Evolutionary conservation across 2,888 invertebrate genomes (phyloP).

Genomic region (Eilema depressum): DNA sequence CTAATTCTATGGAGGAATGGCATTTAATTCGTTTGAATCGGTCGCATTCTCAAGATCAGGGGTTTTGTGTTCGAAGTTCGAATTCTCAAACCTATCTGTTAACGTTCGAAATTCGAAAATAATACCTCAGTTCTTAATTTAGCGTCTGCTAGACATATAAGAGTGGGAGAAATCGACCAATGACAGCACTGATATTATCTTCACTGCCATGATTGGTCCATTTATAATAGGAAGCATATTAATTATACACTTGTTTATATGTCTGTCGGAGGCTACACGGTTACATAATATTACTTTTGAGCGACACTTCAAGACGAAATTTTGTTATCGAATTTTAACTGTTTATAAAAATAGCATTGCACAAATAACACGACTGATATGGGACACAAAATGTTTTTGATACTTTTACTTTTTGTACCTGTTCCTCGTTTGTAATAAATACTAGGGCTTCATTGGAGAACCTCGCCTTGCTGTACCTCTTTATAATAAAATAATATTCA

Average conservation of each 20-base stretch:
- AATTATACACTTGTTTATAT: slow-evolving; percentile 84
- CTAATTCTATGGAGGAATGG: slow-evolving; percentile 84
- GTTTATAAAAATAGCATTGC: slow-evolving; percentile 81
- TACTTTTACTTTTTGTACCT: slow-evolving; percentile 82
- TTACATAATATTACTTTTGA: slow-evolving; percentile 80
- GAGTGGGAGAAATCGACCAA: slow-evolving; percentile 83
- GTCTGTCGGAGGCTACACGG: slow-evolving; percentile 85
- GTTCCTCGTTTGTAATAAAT: slow-evolving; percentile 76
- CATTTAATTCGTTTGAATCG: slow-evolving; percentile 72
- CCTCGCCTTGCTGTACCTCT: slow-evolving; percentile 74
- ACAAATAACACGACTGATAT: slow-evolving; percentile 85
- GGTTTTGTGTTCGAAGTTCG: slow-evolving; percentile 74
- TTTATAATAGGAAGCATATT: slow-evolving; percentile 79
- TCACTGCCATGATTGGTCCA: slow-evolving; percentile 87
- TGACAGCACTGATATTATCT: slow-evolving; percentile 81
- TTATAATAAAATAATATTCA: slow-evolving; percentile 55
- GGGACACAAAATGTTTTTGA: slow-evolving; percentile 86
- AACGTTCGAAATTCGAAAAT: slow-evolving; percentile 70
- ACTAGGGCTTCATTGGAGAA: slow-evolving; percentile 69
- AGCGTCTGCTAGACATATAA: slow-evolving; percentile 85
- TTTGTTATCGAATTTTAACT: slow-evolving; percentile 74
- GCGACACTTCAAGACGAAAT: slow-evolving; percentile 85
- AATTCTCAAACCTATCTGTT: slow-evolving; percentile 33
- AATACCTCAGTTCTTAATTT: slow-evolving; percentile 77
- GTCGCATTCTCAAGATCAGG: slow-evolving; percentile 85